Base-by-base conservation (phyloP, 1,140 invertebrate species). In the Drosophila triauraria region DNA sequence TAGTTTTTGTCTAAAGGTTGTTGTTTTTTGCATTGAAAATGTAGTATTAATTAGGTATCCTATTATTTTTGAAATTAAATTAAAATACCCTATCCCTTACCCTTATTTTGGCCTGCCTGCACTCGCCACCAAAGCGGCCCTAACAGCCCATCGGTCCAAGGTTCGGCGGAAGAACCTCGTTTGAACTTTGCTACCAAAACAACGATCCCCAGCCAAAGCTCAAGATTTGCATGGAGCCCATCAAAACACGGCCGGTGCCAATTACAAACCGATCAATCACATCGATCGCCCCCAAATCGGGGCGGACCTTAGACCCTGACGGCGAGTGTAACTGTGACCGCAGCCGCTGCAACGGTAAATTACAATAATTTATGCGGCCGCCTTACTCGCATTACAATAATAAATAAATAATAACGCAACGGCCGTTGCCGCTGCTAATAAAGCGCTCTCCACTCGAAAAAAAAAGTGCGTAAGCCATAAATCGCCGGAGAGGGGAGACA, bases 201-300 rank as follows among this genome's bases (percentile, higher is more conserved):
- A 27, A 5, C 20, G 25, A 51, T 42, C 32, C 56, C 51, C 47
- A 51, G 50, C 43, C 27, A 65, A 78, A 53, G 68, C 70, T 70
- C 63, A 61, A 76, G 78, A 85, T 85, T 82, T 82, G 9, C 17
- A 48, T 57, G 63, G 63, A 57, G 48, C 54, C 80, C 80, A 79
- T 83, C 65, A 80, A 70, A 77, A 64, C 69, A 47, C 38, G 25
- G 68, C 60, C 76, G 38, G 15, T 20, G 42, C 61, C 86, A 82
- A 87, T 88, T 88, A 88, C 78, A 65, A 81, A 78, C 62, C 71
- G 74, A 88, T 90, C 84, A 76, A 88, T 88, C 84, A 86, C 30
- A 51, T 20, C 76, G 65, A 78, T 61, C 75, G 72, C 56, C 75
- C 32, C 74, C 74, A 42, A 68, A 68, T 69, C 17, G 54, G 35